Conservation (phyloP, 37 sponge, comb jelly and placozoan genomes). For the Crambe crambe region DNA sequence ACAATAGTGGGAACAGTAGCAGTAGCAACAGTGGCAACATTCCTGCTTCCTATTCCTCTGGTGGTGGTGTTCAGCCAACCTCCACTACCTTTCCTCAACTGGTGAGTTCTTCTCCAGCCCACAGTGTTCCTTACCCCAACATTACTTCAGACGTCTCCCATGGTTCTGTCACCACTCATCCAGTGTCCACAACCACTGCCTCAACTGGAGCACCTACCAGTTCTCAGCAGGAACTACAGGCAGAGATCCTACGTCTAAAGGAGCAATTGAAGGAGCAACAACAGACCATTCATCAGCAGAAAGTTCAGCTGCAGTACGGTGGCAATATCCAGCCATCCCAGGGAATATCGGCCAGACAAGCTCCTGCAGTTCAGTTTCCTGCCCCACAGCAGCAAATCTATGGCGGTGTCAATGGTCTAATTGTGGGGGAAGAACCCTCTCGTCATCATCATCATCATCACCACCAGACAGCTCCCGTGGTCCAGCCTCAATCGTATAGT, state of each 20-base stretch:
- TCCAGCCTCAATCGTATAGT: not conserved
- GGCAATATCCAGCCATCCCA: not conserved
- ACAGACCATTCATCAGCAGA: constrained; percentile 1
- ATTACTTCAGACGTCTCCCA: not conserved
- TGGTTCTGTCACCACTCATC: not conserved
- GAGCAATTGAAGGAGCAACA: constrained; percentile 35
- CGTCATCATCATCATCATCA: not conserved
- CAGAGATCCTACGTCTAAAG: not conserved
- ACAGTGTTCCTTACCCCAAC: not conserved
- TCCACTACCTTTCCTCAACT: not conserved
- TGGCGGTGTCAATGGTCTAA: not conserved
- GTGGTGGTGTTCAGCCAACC: not conserved
- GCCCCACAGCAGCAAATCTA: not conserved
- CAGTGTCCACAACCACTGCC: not conserved
- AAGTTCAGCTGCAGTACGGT: constrained; percentile 8
- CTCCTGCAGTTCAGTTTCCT: not conserved
- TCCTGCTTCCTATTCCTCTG: not conserved
- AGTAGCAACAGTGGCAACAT: not conserved
- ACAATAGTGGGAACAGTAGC: not conserved
- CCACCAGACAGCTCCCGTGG: not conserved
- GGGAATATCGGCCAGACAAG: not conserved
- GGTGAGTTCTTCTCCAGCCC: not conserved
- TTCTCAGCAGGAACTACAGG: not conserved
- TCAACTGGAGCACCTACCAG: not conserved
- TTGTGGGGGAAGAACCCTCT: not conserved